A percentile compares a stretch with the other conserved stretches of the same genome.
Evolutionary conservation across 2,113 vertebrate genomes (phyloP).

Genomic region (Ptyas mucosa): DNA sequence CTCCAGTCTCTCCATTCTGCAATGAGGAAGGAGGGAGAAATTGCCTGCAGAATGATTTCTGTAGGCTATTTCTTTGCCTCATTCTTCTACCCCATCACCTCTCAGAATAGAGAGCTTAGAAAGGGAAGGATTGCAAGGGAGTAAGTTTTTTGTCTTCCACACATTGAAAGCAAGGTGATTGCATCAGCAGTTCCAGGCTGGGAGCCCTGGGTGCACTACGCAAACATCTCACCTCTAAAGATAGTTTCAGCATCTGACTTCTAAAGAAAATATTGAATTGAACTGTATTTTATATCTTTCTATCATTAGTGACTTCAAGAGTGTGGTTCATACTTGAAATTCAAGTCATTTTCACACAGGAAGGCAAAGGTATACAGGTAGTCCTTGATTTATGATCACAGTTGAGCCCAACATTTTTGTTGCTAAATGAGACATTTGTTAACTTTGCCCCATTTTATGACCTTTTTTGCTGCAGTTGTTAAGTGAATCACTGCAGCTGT

Average conservation of each 20-base stretch:
- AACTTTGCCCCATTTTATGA: too few relatives aligned
- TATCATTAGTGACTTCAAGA: background rate
- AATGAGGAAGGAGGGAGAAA: background rate
- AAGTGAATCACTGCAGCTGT: too few relatives aligned
- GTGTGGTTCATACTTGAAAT: background rate
- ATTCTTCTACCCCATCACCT: background rate
- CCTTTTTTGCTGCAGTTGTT: too few relatives aligned
- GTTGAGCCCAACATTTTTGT: too few relatives aligned
- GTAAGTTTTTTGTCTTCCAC: background rate
- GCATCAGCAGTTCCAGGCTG: background rate
- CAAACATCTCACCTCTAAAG: background rate
- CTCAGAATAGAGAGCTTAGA: background rate
- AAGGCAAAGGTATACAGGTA: background rate
- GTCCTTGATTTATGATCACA: too few relatives aligned
- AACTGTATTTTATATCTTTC: background rate
- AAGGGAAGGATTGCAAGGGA: background rate
- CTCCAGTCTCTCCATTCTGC: background rate
- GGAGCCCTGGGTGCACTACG: background rate
- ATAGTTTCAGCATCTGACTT: background rate
- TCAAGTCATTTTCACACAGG: background rate
- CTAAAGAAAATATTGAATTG: background rate
- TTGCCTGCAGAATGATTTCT: too few relatives aligned
- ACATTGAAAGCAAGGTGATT: background rate
- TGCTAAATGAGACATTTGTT: too few relatives aligned
- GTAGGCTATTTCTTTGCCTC: background rate